phyloP scores from a whole-genome alignment of 1,140 invertebrate species.

The Sminthurinus signatus region DNA sequence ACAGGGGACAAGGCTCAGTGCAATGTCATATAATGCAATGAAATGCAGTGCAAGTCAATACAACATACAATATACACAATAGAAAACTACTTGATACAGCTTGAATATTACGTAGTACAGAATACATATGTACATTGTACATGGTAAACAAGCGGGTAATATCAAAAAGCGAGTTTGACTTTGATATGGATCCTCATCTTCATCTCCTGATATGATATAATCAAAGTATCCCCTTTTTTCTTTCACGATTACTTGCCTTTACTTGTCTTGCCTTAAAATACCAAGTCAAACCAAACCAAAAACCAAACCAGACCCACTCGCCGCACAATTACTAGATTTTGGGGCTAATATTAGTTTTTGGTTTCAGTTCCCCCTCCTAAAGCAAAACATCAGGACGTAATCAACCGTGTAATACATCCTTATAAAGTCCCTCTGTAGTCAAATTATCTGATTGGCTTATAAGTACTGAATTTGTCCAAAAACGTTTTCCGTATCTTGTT shows the following conservation, averaged over 20 bases:
- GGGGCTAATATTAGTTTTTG: conserved; percentile 8
- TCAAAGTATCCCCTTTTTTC: background rate
- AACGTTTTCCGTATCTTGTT: too few species aligned
- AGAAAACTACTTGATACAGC: too few species aligned
- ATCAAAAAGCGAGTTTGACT: too few species aligned
- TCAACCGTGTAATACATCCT: conserved; percentile 25
- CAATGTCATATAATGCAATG: too few species aligned
- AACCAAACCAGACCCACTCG: background rate
- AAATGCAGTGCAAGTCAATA: too few species aligned
- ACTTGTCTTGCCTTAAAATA: background rate
- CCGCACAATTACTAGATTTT: background rate
- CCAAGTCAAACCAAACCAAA: background rate
- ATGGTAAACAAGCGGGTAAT: too few species aligned
- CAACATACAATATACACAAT: too few species aligned
- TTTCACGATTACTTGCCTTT: background rate
- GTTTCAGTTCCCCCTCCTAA: conserved; percentile 10
- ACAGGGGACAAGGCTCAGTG: too few species aligned
- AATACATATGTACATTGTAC: too few species aligned
- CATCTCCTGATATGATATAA: background rate
- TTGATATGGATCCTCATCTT: too few species aligned
- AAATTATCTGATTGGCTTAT: conserved; percentile 20
- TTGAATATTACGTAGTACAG: too few species aligned
- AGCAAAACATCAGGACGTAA: conserved; percentile 21
- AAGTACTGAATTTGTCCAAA: too few species aligned
- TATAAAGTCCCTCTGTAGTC: conserved; percentile 16